Percentiles rank a stretch among this genome's conserved stretches.
phyloP scores from a whole-genome alignment of 2,113 vertebrate species.

The Microtus ochrogaster region DNA sequence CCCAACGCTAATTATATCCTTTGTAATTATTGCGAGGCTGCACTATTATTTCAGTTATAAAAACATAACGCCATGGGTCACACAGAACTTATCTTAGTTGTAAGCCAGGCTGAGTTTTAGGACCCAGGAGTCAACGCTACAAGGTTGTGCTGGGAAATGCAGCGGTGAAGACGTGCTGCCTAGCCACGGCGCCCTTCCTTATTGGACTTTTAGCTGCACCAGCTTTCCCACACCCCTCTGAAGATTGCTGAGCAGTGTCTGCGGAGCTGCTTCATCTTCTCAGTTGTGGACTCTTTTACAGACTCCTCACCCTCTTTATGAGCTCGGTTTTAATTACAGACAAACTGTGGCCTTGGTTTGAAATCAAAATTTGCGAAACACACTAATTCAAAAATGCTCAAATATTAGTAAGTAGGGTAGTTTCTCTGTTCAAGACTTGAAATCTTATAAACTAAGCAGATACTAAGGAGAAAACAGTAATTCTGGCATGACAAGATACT shows the following conservation, averaged over 20 bases:
- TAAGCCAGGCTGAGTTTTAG: conserved; percentile 44
- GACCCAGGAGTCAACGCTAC: background rate
- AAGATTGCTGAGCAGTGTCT: background rate
- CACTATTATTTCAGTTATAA: background rate
- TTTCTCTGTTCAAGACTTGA: conserved; percentile 42
- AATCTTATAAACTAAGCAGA: conserved; percentile 36
- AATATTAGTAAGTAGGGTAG: conserved; percentile 4
- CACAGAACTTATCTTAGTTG: conserved; percentile 20
- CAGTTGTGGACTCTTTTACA: conserved; percentile 19
- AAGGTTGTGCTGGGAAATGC: background rate
- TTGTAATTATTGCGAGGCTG: background rate
- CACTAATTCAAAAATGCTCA: conserved; percentile 36
- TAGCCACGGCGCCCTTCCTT: background rate
- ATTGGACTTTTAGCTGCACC: background rate
- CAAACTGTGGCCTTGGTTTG: conserved; percentile 34
- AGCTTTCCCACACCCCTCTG: background rate
- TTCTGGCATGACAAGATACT: background rate
- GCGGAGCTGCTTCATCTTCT: background rate
- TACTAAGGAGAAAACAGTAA: background rate
- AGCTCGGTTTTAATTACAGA: conserved; percentile 31
- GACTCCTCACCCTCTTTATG: background rate
- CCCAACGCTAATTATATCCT: background rate
- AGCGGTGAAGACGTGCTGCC: background rate
- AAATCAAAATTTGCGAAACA: conserved; percentile 46
- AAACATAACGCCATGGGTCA: background rate